Conservation (phyloP, 2,113 vertebrate species). For the Eubucco bourcierii region DNA sequence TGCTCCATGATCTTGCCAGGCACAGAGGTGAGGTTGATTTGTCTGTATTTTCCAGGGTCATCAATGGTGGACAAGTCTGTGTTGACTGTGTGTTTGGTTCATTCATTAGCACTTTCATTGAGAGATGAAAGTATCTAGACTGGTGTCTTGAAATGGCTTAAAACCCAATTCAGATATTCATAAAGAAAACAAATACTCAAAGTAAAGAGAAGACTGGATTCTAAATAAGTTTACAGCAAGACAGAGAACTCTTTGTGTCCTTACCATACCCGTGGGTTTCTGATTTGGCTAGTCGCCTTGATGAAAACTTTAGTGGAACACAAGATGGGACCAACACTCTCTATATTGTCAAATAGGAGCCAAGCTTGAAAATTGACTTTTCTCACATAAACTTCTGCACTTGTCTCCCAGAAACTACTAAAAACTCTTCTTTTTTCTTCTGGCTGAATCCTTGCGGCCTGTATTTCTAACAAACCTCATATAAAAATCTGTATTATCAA, state of each 20-base stretch:
- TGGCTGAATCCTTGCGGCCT: not conserved
- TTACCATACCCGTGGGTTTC: accelerated
- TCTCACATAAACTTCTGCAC: not conserved
- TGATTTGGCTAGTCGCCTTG: not conserved
- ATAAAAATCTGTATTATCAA: not conserved
- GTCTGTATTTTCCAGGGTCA: no score
- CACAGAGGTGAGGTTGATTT: no score
- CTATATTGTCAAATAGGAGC: not conserved
- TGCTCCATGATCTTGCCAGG: no score
- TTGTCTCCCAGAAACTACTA: not conserved
- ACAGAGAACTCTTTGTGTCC: not conserved
- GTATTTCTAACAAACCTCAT: not conserved
- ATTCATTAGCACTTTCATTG: not conserved
- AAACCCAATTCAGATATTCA: not conserved
- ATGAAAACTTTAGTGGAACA: not conserved
- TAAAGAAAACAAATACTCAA: not conserved
- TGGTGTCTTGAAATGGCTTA: not conserved
- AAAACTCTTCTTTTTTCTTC: not conserved
- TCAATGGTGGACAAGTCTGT: accelerated
- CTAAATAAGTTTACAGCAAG: not conserved
- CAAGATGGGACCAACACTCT: no score
- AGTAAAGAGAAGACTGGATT: not conserved
- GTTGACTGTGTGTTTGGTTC: accelerated
- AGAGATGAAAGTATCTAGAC: not conserved
- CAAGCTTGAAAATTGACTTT: not conserved